These are phyloP conservation scores for Bembecia ichneumoniformis DNA, from an alignment of 2,888 invertebrate species.

Conservation along the genomic window DNA sequence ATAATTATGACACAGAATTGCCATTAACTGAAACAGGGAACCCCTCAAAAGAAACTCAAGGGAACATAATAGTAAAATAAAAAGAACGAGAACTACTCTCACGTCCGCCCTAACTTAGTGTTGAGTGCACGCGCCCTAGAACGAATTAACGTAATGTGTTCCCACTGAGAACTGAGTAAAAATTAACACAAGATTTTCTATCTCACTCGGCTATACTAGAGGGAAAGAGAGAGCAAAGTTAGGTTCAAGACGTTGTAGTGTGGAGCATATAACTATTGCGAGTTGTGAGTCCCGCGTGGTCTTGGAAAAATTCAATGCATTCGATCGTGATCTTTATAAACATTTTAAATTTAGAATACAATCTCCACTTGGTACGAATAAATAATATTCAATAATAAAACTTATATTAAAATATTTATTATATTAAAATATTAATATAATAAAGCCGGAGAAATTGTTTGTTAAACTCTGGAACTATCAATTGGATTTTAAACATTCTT, in stretches of 20 bases:
- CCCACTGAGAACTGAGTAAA: conserved; percentile 33
- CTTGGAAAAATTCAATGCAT: conserved; percentile 22
- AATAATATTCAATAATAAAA: too few relatives aligned
- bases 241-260: conserved; percentile 8
- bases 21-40: conserved; percentile 24
- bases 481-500: too few relatives aligned
- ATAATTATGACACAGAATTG: conserved; percentile 7
- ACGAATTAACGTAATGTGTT: conserved; percentile 45
- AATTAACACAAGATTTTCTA: conserved; percentile 22
- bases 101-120: conserved; percentile 23
- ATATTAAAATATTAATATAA: too few relatives aligned
- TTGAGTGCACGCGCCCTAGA: conserved; percentile 31
- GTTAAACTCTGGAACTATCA: too few relatives aligned
- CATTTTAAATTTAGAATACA: conserved; percentile 31
- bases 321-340: conserved; percentile 17
- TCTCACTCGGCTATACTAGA: conserved; percentile 12
- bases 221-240: conserved; percentile 12
- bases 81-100: conserved; percentile 17
- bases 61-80: conserved; percentile 10
- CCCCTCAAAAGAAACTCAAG: conserved; percentile 18
- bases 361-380: not conserved
- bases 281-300: conserved; percentile 27
- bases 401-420: too few relatives aligned
- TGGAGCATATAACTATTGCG: conserved; percentile 18
- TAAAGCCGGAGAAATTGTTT: too few relatives aligned